Evolutionary conservation across 2,888 invertebrate genomes (phyloP), one percentile per base, ranked within the genome.

Genomic region (Coleophora flavipennella): DNA sequence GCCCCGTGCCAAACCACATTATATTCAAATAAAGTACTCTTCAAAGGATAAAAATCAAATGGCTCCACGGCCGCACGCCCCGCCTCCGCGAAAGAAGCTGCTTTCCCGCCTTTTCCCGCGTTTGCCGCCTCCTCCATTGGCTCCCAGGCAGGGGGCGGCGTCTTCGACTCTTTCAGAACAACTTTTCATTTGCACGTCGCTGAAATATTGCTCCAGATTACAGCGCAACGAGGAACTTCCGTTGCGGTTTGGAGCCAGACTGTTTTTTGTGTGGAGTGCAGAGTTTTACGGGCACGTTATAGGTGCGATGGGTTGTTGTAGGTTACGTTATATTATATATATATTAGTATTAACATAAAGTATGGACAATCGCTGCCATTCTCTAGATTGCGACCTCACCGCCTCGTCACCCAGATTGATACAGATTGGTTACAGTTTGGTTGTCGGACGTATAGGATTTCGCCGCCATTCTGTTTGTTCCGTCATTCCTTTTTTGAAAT

Each of bases 131-230:
- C 20, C 20, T 20, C 78, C 71, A 84, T 84, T 84, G 83, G 83
- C 76, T 75, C 67, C 61, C 66, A 67, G 60, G 63, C 53, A 63
- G 59, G 72, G 71, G 72, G 79, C 56, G 59, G 35, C 58, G 74
- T 75, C 78, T 76, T 77, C 59, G 69, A 75, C 71, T 77, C 75
- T 76, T 78, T 52, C 65, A 69, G 70, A 70, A 70, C 67, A 80
- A 84, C 80, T 81, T 83, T 84, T 80, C 83, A 83, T 83, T 84
- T 83, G 81, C 78, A 77, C 75, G 66, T 71, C 67, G 33, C 39
- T 78, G 68, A 80, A 81, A 81, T 80, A 83, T 80, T 73, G 74
- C 74, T 67, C 48, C 61, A 69, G 80, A 80, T 81, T 80, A 80
- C 76, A 78, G 69, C 67, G 70, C 70, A 65, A 65, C 62, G 64